phyloP scores from a whole-genome alignment of 1,140 invertebrate species.

The Eupristina koningsbergeri region DNA sequence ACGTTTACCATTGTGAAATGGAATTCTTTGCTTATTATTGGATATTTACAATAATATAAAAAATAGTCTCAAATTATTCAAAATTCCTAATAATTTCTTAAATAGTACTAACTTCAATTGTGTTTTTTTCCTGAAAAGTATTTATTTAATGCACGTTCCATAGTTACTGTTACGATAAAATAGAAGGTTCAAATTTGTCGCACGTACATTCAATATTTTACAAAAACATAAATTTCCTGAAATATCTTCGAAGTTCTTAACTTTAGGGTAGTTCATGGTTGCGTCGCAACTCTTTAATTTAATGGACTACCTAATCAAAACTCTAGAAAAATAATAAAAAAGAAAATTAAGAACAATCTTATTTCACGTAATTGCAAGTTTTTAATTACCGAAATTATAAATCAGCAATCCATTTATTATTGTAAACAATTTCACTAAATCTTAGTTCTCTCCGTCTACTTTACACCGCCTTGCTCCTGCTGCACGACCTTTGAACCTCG shows the following conservation, averaged over 20 bases:
- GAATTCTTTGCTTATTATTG: too few species aligned
- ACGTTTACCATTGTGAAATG: too few species aligned
- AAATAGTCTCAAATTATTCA: too few species aligned
- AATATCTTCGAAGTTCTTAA: not conserved
- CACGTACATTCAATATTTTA: not conserved
- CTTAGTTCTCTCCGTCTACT: too few species aligned
- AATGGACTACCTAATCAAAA: not conserved
- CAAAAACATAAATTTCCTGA: not conserved
- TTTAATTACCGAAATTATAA: constrained; percentile 36
- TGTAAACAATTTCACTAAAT: too few species aligned
- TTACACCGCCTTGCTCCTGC: too few species aligned
- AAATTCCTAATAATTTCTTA: too few species aligned
- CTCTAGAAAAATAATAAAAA: constrained; percentile 22
- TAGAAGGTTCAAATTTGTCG: not conserved
- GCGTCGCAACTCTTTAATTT: too few species aligned
- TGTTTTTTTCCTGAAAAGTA: too few species aligned
- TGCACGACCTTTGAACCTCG: not conserved
- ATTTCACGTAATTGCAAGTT: not conserved
- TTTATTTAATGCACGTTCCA: not conserved
- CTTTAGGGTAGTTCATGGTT: not conserved
- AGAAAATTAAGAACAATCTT: constrained; percentile 28
- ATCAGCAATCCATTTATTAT: too few species aligned
- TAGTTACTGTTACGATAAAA: not conserved
- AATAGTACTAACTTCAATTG: not conserved
- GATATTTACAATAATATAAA: too few species aligned